phyloP scores from a whole-genome alignment of 2,797 vertebrate species.

The Pelodytes ibericus region DNA sequence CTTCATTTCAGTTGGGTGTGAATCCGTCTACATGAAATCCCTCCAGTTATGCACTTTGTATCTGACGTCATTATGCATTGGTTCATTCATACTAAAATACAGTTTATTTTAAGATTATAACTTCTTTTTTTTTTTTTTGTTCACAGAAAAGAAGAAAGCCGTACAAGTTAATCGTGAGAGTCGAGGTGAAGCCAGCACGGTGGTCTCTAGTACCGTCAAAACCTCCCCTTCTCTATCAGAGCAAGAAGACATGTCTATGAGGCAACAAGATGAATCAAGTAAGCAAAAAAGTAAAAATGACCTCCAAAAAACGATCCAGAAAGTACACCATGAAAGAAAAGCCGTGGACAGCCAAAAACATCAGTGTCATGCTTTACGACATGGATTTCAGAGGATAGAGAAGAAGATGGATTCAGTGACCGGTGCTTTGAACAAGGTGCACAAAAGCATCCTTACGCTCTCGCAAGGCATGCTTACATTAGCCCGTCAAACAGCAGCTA shows the following conservation, averaged over 20 bases:
- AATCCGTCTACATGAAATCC: conserved; percentile 23
- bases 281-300: conserved; percentile 21
- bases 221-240: conserved; percentile 4
- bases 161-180: background rate
- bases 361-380: conserved; percentile 42
- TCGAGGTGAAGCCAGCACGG: conserved; percentile 6
- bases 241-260: conserved; percentile 28
- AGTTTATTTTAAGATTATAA: background rate
- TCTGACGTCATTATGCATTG: conserved; percentile 21
- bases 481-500: conserved; percentile 44
- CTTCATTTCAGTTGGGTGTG: conserved; percentile 36
- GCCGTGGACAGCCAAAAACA: conserved; percentile 35
- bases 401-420: conserved; percentile 51
- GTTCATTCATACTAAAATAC: background rate
- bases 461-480: conserved; percentile 49
- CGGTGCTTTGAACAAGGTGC: conserved; percentile 42
- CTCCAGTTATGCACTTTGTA: conserved; percentile 21
- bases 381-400: conserved; percentile 50
- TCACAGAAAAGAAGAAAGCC: conserved; percentile 39
- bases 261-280: conserved; percentile 41
- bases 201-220: conserved; percentile 12
- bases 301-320: conserved; percentile 13
- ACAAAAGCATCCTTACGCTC: conserved; percentile 49
- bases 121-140: conserved; percentile 1
- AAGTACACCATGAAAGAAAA: conserved; percentile 35